These are phyloP conservation scores for Noctua janthina DNA, from an alignment of 2,888 invertebrate species.

Conservation along the genomic window DNA sequence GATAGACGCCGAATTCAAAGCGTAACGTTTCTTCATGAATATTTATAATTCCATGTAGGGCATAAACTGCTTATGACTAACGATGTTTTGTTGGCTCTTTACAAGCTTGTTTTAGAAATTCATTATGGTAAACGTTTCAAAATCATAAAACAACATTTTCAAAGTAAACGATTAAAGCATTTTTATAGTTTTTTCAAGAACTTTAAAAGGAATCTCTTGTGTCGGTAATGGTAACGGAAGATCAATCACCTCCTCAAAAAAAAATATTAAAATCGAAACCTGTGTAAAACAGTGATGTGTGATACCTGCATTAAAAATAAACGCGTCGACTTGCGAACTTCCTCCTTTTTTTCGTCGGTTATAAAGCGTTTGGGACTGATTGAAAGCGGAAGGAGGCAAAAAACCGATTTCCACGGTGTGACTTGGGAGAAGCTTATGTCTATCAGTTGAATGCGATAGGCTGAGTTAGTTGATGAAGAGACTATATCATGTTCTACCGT, in stretches of 20 bases:
- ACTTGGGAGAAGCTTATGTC: not conserved
- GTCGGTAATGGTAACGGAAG: not conserved
- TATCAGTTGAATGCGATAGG: not conserved
- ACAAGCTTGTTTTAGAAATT: slow-evolving; percentile 19
- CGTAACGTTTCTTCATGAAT: slow-evolving; percentile 43
- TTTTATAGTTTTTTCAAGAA: not conserved
- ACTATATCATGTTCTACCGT: not conserved
- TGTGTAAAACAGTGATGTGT: not conserved
- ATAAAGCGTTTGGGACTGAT: not conserved
- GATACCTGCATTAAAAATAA: no score
- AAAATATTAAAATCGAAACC: not conserved
- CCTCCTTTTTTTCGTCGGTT: not conserved
- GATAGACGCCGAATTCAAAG: slow-evolving; percentile 9
- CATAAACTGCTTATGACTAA: slow-evolving; percentile 43
- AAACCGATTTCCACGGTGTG: not conserved
- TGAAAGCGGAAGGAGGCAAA: not conserved
- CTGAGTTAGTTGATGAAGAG: not conserved
- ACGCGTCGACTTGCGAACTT: not conserved
- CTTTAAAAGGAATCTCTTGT: not conserved
- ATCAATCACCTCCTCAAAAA: not conserved
- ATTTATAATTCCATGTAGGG: slow-evolving; percentile 42
- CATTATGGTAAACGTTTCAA: not conserved
- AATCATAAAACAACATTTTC: not conserved
- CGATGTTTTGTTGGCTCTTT: slow-evolving; percentile 8
- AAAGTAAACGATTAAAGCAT: not conserved